Percentiles rank a stretch among this genome's conserved stretches.
Conservation (phyloP, 2,888 invertebrate species). For the Agrochola litura region DNA sequence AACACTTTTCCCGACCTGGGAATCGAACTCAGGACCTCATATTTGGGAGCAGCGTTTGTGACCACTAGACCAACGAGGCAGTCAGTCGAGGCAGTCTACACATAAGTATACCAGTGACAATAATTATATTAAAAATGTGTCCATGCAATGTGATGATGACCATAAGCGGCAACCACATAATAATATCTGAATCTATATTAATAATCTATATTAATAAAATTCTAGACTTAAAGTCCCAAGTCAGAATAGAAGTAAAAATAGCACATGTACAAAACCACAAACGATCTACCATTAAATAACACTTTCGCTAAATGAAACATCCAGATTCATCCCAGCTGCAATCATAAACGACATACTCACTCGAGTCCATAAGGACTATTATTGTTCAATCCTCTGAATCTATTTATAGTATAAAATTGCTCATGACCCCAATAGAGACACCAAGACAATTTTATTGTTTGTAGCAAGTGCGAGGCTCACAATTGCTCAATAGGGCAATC, state of each 20-base stretch:
- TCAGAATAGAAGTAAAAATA: conserved; percentile 1
- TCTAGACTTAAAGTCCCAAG: background rate
- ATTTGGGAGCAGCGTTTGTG: no score
- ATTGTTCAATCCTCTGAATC: conserved; percentile 24
- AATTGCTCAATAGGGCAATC: conserved; percentile 74
- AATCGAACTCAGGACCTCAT: no score
- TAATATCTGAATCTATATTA: background rate
- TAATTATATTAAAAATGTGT: no score
- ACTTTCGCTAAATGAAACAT: conserved; percentile 39
- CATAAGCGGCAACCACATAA: background rate
- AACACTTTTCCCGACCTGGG: no score
- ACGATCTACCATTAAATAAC: conserved; percentile 13
- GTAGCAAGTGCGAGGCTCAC: conserved; percentile 50
- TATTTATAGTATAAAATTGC: conserved; percentile 64
- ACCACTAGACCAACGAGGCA: no score
- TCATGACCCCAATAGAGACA: conserved; percentile 75
- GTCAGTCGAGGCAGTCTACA: no score
- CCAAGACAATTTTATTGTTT: conserved; percentile 70
- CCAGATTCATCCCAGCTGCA: conserved; percentile 18
- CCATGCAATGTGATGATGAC: no score
- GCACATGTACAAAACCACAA: background rate
- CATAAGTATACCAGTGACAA: no score
- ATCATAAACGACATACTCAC: conserved; percentile 3
- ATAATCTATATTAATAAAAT: background rate
- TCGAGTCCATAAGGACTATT: conserved; percentile 31